These are phyloP conservation scores for Amphiprion clarkii DNA, from an alignment of 2,797 vertebrate genomes.

Conservation along the genomic window DNA sequence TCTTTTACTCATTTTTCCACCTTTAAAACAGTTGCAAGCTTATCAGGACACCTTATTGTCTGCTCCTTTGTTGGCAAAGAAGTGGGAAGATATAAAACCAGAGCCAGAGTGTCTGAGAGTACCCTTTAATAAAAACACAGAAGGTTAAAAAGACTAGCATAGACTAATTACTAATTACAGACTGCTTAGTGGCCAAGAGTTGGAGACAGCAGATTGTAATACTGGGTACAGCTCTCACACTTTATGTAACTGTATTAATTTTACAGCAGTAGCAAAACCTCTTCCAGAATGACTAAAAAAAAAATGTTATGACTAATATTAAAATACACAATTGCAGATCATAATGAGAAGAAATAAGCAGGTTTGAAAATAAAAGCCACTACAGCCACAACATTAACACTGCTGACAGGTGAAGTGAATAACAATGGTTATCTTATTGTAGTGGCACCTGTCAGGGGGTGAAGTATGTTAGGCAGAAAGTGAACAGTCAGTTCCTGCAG, in stretches of 20 bases:
- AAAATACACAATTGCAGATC: neutral
- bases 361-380: neutral
- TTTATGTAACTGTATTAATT: slow-evolving; percentile 18
- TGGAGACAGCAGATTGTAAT: neutral
- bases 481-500: too few relatives aligned
- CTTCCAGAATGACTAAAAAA: neutral
- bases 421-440: too few relatives aligned
- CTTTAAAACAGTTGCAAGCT: too few relatives aligned
- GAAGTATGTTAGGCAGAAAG: too few relatives aligned
- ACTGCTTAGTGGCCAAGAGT: slow-evolving; percentile 9
- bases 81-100: slow-evolving; percentile 13
- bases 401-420: too few relatives aligned
- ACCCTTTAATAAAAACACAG: slow-evolving; percentile 29
- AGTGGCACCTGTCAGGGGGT: too few relatives aligned
- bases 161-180: slow-evolving; percentile 25
- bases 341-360: neutral
- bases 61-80: slow-evolving; percentile 25
- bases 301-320: neutral
- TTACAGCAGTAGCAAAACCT: neutral
- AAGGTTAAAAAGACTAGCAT: slow-evolving; percentile 29
- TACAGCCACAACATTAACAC: too few relatives aligned
- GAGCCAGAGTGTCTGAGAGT: neutral
- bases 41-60: slow-evolving; percentile 9
- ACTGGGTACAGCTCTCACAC: neutral
- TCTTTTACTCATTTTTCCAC: too few relatives aligned